Evolutionary conservation across 2,888 invertebrate genomes (phyloP).

Genomic region (Lamellibrachia satsuma): DNA sequence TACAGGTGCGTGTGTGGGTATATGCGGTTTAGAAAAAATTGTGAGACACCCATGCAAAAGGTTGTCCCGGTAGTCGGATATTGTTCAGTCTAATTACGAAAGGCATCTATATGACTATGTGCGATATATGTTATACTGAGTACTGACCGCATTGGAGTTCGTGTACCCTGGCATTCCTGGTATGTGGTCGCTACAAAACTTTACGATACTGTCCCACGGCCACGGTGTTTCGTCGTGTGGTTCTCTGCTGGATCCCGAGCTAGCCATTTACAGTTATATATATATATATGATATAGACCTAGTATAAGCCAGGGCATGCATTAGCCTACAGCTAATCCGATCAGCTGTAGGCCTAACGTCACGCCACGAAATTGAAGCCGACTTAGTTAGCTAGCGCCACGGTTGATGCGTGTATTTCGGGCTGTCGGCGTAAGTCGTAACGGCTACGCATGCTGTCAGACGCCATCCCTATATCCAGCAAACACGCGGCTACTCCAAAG

Average conservation of each 20-base stretch:
- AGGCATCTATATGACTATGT: no score
- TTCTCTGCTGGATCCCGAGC: background rate
- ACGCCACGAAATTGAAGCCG: background rate
- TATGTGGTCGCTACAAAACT: conserved; percentile 10
- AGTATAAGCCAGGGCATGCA: background rate
- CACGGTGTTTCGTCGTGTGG: no score
- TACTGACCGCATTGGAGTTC: background rate
- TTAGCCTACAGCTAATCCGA: no score
- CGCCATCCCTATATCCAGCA: background rate
- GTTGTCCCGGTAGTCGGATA: no score
- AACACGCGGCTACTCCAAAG: background rate
- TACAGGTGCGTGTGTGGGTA: no score
- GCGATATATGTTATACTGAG: background rate
- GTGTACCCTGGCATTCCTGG: background rate
- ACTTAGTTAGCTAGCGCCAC: background rate
- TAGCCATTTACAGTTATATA: background rate
- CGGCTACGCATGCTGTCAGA: background rate
- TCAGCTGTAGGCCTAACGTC: background rate
- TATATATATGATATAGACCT: background rate
- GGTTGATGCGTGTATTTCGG: background rate
- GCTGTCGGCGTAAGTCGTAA: background rate
- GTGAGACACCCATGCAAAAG: no score
- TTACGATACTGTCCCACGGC: background rate
- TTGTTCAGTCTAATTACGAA: no score
- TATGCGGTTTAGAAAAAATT: no score